These are phyloP conservation scores for Alosa sapidissima DNA, from an alignment of 2,797 vertebrate genomes.

Conservation along the genomic window DNA sequence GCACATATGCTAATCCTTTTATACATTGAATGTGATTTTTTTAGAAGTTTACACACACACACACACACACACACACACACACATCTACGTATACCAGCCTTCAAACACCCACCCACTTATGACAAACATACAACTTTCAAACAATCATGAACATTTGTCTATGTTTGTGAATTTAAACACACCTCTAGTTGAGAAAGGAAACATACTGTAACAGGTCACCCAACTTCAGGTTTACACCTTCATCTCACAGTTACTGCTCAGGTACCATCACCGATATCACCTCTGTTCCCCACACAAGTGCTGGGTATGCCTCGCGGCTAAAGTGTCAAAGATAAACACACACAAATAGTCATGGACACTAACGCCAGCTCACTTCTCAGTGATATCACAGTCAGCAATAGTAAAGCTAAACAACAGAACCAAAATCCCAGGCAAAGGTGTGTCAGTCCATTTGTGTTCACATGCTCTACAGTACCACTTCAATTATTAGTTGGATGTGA, in stretches of 20 bases:
- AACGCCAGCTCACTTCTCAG: neutral
- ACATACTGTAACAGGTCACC: neutral
- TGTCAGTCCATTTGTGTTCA: neutral
- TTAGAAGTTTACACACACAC: neutral
- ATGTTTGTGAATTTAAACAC: neutral
- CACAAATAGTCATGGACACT: neutral
- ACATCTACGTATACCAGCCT: neutral
- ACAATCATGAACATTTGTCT: neutral
- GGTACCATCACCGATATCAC: neutral
- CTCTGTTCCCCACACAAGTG: neutral
- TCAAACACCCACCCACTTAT: no score
- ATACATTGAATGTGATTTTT: neutral
- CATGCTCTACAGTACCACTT: neutral
- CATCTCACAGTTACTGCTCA: neutral
- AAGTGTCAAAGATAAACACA: conserved; percentile 12
- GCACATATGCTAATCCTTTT: neutral
- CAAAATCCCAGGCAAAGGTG: neutral
- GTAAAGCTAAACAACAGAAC: neutral
- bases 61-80: neutral
- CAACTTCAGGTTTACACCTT: conserved; percentile 1
- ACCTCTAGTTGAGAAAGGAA: neutral
- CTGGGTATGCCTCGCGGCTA: neutral
- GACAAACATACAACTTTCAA: no score
- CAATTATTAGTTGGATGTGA: neutral
- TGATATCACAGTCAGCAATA: neutral